phyloP scores from a whole-genome alignment of 2,797 vertebrate species.

The Otus scops region DNA sequence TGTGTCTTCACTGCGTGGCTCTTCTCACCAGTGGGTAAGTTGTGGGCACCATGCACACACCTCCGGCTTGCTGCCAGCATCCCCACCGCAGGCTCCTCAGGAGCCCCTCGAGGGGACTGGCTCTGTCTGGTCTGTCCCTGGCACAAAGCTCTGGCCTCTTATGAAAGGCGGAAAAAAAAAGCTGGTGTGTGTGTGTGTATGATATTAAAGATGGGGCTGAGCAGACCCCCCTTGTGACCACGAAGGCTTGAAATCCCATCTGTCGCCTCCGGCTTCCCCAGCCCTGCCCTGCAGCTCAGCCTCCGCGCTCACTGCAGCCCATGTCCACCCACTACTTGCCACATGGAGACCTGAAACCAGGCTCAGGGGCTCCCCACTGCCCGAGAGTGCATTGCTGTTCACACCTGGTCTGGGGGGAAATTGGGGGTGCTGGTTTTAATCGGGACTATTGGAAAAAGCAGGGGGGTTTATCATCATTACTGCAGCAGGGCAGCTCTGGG shows the following conservation, averaged over 20 bases:
- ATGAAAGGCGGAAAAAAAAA: background rate
- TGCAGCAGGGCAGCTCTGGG: background rate
- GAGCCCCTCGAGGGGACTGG: background rate
- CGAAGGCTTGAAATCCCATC: background rate
- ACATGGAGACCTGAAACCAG: background rate
- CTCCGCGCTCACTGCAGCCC: background rate
- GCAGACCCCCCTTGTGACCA: background rate
- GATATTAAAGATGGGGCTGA: background rate
- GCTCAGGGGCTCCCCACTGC: background rate
- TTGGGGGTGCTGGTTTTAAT: background rate
- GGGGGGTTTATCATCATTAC: background rate
- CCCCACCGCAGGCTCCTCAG: rapidly evolving
- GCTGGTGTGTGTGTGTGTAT: rapidly evolving
- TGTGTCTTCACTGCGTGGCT: rapidly evolving
- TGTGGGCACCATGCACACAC: rapidly evolving
- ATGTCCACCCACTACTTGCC: background rate
- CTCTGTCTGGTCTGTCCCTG: background rate
- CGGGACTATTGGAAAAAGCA: background rate
- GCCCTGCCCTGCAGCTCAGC: background rate
- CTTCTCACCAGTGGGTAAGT: background rate
- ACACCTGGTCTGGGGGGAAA: background rate
- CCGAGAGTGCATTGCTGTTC: background rate
- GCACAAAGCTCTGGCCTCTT: background rate
- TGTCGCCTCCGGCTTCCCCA: background rate
- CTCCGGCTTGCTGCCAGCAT: background rate